Evolutionary conservation across 2,888 invertebrate genomes (phyloP).

Genomic region (Deilephila elpenor): DNA sequence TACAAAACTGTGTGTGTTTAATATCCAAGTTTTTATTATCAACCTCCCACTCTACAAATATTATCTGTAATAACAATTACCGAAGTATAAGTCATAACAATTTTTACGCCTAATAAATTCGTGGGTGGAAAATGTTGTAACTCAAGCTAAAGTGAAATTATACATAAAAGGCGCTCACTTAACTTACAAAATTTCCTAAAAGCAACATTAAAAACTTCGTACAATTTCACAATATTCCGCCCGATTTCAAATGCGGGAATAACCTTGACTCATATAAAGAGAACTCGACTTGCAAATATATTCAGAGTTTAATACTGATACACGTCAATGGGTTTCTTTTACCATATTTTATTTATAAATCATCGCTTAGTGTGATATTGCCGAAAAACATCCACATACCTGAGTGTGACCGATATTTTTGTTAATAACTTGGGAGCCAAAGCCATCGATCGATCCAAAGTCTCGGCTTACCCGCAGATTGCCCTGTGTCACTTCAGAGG

Average conservation of each 20-base stretch:
- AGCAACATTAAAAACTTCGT: constrained; percentile 7
- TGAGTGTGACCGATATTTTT: not conserved
- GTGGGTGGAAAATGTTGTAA: constrained; percentile 10
- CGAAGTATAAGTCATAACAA: not conserved
- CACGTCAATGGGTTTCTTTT: constrained; percentile 24
- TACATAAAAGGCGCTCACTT: constrained; percentile 1
- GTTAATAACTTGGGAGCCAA: not conserved
- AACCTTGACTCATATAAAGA: constrained; percentile 31
- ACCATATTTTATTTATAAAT: constrained; percentile 42
- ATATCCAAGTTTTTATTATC: not conserved
- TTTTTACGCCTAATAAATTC: not conserved
- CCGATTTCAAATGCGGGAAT: not conserved
- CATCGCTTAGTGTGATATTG: constrained; percentile 39
- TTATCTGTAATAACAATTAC: not conserved
- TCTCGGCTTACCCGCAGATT: constrained; percentile 52
- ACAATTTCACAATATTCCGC: constrained; percentile 1
- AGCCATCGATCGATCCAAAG: constrained; percentile 51
- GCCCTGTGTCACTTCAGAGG: constrained; percentile 46
- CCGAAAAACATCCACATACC: not conserved
- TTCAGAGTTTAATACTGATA: not conserved
- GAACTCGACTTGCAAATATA: constrained; percentile 9
- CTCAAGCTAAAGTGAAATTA: constrained; percentile 8
- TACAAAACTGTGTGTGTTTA: not conserved
- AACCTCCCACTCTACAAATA: not conserved
- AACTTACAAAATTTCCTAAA: not conserved